Conservation (phyloP, 2,113 vertebrate genomes). For the Gracilinanus agilis region DNA sequence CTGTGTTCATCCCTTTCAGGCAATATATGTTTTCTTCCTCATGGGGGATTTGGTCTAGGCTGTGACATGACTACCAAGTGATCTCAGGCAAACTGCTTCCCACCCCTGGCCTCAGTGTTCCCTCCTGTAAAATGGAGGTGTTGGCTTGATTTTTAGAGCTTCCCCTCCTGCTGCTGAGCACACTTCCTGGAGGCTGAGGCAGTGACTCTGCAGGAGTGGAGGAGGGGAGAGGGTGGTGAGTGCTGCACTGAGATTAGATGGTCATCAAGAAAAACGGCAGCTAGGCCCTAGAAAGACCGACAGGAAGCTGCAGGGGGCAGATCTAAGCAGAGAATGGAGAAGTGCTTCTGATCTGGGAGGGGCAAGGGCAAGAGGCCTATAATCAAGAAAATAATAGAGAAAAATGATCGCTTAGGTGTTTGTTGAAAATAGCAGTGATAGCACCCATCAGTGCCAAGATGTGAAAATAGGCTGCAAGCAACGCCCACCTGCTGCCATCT, state of each 20-base stretch:
- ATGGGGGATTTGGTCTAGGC: neutral
- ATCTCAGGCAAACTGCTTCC: neutral
- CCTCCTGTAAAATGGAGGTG: neutral
- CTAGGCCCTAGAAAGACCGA: neutral
- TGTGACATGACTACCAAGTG: neutral
- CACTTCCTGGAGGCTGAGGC: neutral
- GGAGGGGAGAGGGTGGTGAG: neutral
- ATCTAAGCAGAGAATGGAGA: neutral
- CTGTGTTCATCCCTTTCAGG: neutral
- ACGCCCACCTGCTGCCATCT: neutral
- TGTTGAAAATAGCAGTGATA: neutral
- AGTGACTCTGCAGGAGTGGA: neutral
- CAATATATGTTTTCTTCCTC: neutral
- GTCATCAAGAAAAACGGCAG: neutral
- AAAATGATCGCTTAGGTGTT: neutral
- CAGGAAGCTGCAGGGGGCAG: neutral
- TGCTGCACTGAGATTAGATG: neutral
- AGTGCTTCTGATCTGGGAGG: neutral
- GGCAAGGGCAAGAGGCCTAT: neutral
- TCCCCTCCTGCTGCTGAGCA: neutral
- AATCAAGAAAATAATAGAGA: neutral
- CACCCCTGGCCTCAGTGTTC: neutral
- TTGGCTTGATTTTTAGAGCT: neutral
- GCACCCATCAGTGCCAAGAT: neutral
- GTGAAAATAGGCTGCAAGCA: neutral